Conservation (phyloP, 37 sponge, comb jelly and placozoan species). For the Oscarella lobularis region DNA sequence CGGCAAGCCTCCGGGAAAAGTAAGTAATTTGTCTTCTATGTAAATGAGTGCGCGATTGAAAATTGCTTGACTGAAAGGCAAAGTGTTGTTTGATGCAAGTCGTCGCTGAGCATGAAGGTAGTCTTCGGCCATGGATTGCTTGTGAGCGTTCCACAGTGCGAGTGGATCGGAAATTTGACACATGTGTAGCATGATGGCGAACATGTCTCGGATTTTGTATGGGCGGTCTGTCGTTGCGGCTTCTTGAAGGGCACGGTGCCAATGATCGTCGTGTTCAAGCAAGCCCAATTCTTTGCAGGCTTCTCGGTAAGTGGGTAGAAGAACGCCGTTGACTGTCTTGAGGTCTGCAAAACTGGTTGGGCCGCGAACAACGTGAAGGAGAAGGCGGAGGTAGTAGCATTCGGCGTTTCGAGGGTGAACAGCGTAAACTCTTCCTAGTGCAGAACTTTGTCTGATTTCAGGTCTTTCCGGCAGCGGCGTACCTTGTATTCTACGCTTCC, state of each 20-base stretch:
- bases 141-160: background rate
- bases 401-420: slow-evolving; percentile 21
- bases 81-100: background rate
- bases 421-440: slow-evolving; percentile 27
- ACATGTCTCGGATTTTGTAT: slow-evolving; percentile 16
- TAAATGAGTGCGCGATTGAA: background rate
- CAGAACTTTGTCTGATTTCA: slow-evolving; percentile 10
- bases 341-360: slow-evolving; percentile 12
- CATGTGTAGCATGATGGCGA: slow-evolving; percentile 21
- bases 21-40: background rate
- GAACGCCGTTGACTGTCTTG: slow-evolving; percentile 17
- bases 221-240: slow-evolving; percentile 16
- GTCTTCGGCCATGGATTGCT: slow-evolving; percentile 27
- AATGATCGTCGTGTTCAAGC: slow-evolving; percentile 33
- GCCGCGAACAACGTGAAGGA: slow-evolving; percentile 29
- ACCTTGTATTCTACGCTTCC: slow-evolving; percentile 25
- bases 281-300: slow-evolving; percentile 28
- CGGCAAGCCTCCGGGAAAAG: background rate
- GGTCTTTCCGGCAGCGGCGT: background rate
- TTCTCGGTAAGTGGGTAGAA: slow-evolving; percentile 17
- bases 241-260: slow-evolving; percentile 25
- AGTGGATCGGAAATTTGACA: slow-evolving; percentile 12
- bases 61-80: background rate
- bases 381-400: slow-evolving; percentile 32
- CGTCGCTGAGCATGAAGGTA: slow-evolving; percentile 10